Percentiles rank a stretch among this genome's conserved stretches.
Conservation (phyloP, 2,797 vertebrate species). For the Coendou prehensilis region DNA sequence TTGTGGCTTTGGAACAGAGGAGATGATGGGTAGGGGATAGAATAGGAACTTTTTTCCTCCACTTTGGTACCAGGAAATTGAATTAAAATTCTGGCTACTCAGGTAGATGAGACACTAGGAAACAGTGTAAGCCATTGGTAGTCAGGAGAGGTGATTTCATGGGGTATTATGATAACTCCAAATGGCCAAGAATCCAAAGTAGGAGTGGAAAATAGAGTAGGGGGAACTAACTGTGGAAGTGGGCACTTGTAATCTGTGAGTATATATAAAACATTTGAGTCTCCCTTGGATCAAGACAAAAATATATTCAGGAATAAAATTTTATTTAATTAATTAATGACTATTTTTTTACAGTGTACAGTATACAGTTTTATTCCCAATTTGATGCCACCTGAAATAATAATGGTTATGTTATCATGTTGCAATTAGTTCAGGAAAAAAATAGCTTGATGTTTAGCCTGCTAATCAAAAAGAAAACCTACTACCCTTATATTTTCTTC, state of each 20-base stretch:
- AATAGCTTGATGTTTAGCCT: neutral
- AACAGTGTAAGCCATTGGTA: neutral
- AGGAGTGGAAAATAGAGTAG: neutral
- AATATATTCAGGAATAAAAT: neutral
- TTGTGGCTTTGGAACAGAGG: neutral
- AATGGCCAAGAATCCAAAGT: neutral
- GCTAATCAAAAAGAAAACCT: neutral
- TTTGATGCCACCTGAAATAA: neutral
- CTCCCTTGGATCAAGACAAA: neutral
- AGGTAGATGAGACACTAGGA: neutral
- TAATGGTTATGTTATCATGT: neutral
- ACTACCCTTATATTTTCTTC: neutral
- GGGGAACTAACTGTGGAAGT: neutral
- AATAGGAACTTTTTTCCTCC: neutral
- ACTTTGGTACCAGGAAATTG: neutral
- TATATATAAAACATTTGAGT: neutral
- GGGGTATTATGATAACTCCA: neutral
- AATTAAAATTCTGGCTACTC: neutral
- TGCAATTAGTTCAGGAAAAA: constrained; percentile 15
- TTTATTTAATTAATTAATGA: neutral
- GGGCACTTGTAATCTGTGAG: neutral
- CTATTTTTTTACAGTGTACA: neutral
- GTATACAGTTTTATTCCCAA: neutral
- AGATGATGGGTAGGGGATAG: neutral
- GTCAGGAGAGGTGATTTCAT: neutral